Percentiles rank a stretch among this genome's conserved stretches.
These are phyloP conservation scores for Eulemur macaco DNA, from an alignment of 2,113 vertebrate genomes.

Conservation along the genomic window DNA sequence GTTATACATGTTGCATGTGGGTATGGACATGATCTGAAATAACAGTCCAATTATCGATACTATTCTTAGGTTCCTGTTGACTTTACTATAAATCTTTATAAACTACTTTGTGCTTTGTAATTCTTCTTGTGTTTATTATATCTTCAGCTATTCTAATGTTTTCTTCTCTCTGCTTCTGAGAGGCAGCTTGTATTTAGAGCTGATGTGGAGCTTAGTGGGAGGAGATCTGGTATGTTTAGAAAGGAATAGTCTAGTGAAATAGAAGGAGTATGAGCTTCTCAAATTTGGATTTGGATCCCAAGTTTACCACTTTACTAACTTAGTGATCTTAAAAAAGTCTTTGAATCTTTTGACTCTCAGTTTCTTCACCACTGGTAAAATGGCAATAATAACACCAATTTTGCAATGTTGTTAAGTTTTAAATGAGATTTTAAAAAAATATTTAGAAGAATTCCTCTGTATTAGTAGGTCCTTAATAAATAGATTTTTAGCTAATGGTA, in stretches of 20 bases:
- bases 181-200: not conserved
- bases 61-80: not conserved
- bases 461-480: not conserved
- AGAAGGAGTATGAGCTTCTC: not conserved
- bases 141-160: not conserved
- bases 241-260: not conserved
- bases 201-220: not conserved
- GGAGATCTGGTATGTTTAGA: not conserved
- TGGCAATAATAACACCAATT: not conserved
- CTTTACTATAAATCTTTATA: not conserved
- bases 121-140: not conserved
- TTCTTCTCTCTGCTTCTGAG: not conserved
- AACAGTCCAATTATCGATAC: not conserved
- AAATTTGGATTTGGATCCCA: not conserved
- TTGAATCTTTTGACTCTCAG: not conserved
- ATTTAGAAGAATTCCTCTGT: not conserved
- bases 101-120: not conserved
- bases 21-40: not conserved
- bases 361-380: not conserved
- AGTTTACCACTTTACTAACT: not conserved
- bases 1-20: not conserved
- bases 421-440: not conserved
- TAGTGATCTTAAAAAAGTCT: not conserved
- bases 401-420: not conserved
- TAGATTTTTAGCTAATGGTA: not conserved